Conservation (phyloP, 2,113 vertebrate species). For the Paraplagusia blochii region DNA sequence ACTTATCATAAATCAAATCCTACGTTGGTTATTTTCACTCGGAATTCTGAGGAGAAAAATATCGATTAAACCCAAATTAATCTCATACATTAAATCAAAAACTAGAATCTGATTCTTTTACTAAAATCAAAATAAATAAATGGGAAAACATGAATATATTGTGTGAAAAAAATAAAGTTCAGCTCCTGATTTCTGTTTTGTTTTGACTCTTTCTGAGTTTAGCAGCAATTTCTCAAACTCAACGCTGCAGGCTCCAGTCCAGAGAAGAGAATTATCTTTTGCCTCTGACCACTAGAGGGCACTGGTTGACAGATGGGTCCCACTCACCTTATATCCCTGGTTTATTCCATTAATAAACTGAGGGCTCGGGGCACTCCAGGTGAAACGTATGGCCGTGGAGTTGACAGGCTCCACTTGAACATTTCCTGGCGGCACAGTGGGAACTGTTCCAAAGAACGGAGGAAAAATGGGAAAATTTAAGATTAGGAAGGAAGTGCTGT, state of each 20-base stretch:
- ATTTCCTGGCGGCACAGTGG: conserved; percentile 92
- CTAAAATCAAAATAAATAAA: too few species aligned
- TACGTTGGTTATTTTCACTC: too few species aligned
- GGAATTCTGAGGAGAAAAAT: too few species aligned
- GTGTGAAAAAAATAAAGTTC: too few species aligned
- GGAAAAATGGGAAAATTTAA: conserved; percentile 8
- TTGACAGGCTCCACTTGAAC: conserved; percentile 93
- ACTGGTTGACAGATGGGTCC: conserved; percentile 37
- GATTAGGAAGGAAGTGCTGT: neutral
- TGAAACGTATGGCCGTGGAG: conserved; percentile 91
- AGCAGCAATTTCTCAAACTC: too few species aligned
- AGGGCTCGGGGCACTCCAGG: conserved; percentile 94
- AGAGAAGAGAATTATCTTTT: conserved; percentile 10
- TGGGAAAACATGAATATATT: too few species aligned
- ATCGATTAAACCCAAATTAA: too few species aligned
- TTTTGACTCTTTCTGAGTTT: too few species aligned
- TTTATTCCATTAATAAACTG: conserved; percentile 99
- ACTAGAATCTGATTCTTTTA: too few species aligned
- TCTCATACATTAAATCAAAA: too few species aligned
- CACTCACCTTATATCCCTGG: conserved; percentile 95
- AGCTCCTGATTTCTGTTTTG: too few species aligned
- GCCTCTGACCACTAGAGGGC: conserved; percentile 49
- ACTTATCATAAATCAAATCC: too few species aligned
- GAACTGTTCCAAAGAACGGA: conserved; percentile 77
- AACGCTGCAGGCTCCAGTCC: neutral